phyloP scores from a whole-genome alignment of 1,140 invertebrate species.

The Charaxes varanes region DNA sequence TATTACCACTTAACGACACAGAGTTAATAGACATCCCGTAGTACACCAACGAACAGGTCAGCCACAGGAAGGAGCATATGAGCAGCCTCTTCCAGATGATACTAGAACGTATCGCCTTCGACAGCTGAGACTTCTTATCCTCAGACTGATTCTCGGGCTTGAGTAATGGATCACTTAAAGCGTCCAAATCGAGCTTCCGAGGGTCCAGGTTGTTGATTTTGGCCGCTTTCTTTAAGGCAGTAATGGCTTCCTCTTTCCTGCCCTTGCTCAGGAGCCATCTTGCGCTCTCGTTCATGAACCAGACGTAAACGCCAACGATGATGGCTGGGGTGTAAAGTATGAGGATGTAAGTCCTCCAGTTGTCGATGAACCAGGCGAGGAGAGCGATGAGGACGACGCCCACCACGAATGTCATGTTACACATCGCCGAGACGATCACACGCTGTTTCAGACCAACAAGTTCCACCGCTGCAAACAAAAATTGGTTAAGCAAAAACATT shows the following conservation, averaged over 20 bases:
- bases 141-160: conserved; percentile 35
- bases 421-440: conserved; percentile 62
- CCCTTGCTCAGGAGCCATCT: conserved; percentile 87
- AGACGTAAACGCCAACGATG: conserved; percentile 84
- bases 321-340: conserved; percentile 80
- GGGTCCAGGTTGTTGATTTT: conserved; percentile 80
- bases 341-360: conserved; percentile 82
- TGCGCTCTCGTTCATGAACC: conserved; percentile 90
- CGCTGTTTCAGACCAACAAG: conserved; percentile 62
- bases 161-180: conserved; percentile 60
- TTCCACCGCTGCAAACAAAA: conserved; percentile 46
- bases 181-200: conserved; percentile 74
- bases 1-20: conserved; percentile 80
- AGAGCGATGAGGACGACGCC: conserved; percentile 81
- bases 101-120: conserved; percentile 71
- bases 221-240: conserved; percentile 80
- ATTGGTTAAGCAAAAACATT: too few relatives aligned
- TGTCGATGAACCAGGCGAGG: conserved; percentile 79
- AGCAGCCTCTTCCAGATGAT: conserved; percentile 79
- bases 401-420: conserved; percentile 78
- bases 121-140: conserved; percentile 51
- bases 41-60: conserved; percentile 84
- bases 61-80: conserved; percentile 82
- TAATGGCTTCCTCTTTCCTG: conserved; percentile 81
- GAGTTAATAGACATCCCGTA: conserved; percentile 90